Conservation (phyloP, 2,888 invertebrate genomes). For the Pyrrhia umbra region DNA sequence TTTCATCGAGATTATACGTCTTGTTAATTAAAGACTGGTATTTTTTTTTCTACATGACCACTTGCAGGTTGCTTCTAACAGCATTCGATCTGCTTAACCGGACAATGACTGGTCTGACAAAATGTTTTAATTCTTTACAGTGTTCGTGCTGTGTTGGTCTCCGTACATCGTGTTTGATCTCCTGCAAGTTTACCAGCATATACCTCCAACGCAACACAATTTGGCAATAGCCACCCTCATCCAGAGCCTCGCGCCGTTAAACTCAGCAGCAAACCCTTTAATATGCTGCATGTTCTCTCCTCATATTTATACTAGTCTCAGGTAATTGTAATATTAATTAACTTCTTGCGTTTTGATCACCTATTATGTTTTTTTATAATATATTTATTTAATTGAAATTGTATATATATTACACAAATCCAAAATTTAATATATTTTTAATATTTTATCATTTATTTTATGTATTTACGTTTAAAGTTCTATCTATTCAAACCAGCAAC, state of each 20-base stretch:
- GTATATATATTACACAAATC: background rate
- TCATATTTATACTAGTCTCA: conserved; percentile 95
- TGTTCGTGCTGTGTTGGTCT: conserved; percentile 98
- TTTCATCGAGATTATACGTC: too few relatives aligned
- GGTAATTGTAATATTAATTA: conserved; percentile 89
- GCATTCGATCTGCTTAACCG: too few relatives aligned
- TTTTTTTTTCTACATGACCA: too few relatives aligned
- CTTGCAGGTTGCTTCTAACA: too few relatives aligned
- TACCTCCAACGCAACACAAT: conserved; percentile 94
- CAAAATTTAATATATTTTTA: background rate
- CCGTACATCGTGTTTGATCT: conserved; percentile 98
- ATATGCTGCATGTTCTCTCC: conserved; percentile 98
- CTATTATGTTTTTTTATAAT: conserved; percentile 3
- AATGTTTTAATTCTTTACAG: conserved; percentile 85
- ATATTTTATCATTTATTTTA: too few relatives aligned
- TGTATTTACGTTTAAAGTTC: too few relatives aligned
- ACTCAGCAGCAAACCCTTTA: conserved; percentile 98
- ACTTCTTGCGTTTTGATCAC: background rate
- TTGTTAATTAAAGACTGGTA: too few relatives aligned
- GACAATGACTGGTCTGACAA: background rate
- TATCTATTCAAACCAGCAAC: too few relatives aligned
- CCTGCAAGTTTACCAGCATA: conserved; percentile 95
- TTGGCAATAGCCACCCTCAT: conserved; percentile 96
- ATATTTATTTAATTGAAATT: background rate
- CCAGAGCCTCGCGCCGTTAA: conserved; percentile 97